phyloP scores from a whole-genome alignment of 2,888 invertebrate genomes.

The Physocephala rufipes region DNA sequence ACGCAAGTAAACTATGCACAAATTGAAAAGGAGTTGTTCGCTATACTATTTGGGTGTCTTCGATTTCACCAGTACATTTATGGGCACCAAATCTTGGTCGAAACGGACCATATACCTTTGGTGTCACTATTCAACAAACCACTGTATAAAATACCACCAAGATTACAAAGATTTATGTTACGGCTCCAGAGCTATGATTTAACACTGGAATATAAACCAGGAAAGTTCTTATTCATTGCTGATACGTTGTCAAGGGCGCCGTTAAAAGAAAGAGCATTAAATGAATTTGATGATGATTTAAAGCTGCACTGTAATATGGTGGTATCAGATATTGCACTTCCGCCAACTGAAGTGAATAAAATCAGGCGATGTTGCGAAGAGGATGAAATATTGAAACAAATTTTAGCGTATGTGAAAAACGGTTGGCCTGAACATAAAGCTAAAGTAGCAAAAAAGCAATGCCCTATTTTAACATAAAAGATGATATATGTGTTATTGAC shows the following conservation, averaged over 20 bases:
- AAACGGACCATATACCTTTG: slow-evolving; percentile 37
- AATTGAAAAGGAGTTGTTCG: slow-evolving; percentile 45
- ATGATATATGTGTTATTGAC: too few relatives aligned
- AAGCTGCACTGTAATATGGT: too few relatives aligned
- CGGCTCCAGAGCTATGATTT: slow-evolving; percentile 41
- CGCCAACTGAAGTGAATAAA: too few relatives aligned
- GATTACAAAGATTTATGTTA: slow-evolving; percentile 40
- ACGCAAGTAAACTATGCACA: slow-evolving; percentile 40
- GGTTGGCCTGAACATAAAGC: too few relatives aligned
- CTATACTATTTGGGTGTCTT: slow-evolving; percentile 42
- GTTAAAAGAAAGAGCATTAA: slow-evolving; percentile 10
- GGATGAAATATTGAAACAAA: too few relatives aligned
- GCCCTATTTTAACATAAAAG: too few relatives aligned
- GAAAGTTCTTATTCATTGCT: slow-evolving; percentile 41
- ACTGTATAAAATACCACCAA: slow-evolving; percentile 39
- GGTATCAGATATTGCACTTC: too few relatives aligned
- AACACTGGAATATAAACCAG: slow-evolving; percentile 40
- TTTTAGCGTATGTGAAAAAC: too few relatives aligned
- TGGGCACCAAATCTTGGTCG: slow-evolving; percentile 22
- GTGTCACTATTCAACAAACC: slow-evolving; percentile 40
- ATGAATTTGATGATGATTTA: too few relatives aligned
- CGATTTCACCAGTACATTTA: slow-evolving; percentile 40
- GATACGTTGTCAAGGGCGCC: slow-evolving; percentile 68
- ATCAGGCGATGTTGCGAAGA: too few relatives aligned
- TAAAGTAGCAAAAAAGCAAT: too few relatives aligned